Percentiles rank a stretch among this genome's conserved stretches.
Conservation (phyloP, 2,888 invertebrate genomes). For the Pemphredon lugubris region DNA sequence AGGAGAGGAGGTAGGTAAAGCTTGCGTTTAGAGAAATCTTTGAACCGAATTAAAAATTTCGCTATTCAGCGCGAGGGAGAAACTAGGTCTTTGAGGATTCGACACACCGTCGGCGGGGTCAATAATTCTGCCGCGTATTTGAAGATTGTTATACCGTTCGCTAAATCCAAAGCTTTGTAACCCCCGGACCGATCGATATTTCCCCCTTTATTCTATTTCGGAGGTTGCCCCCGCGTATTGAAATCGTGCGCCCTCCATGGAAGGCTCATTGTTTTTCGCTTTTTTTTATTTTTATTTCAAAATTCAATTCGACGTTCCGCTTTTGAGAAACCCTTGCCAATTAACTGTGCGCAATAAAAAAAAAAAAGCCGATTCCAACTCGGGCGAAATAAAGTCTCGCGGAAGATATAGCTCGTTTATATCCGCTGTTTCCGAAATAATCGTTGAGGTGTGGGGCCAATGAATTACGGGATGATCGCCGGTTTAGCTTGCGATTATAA, state of each 20-base stretch:
- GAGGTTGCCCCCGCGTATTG: neutral
- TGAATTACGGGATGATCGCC: constrained; percentile 34
- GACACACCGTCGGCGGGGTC: constrained; percentile 13
- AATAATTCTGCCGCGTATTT: constrained; percentile 9
- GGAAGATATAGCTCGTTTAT: too few species aligned
- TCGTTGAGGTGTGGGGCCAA: constrained; percentile 17
- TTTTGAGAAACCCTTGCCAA: too few species aligned
- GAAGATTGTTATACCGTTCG: constrained; percentile 22
- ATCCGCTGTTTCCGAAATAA: constrained; percentile 34
- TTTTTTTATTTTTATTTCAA: too few species aligned
- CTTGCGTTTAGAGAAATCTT: constrained; percentile 24
- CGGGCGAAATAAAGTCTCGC: too few species aligned
- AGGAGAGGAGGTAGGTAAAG: neutral
- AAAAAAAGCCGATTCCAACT: too few species aligned
- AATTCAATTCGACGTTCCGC: too few species aligned
- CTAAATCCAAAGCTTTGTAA: too few species aligned
- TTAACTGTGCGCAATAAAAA: too few species aligned
- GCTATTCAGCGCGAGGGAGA: constrained; percentile 1
- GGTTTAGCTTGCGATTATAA: constrained; percentile 32
- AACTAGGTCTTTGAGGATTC: neutral
- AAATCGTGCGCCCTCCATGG: too few species aligned
- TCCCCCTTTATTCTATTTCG: neutral
- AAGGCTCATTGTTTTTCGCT: too few species aligned
- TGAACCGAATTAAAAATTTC: constrained; percentile 37
- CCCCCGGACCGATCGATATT: too few species aligned